Evolutionary conservation across 2,113 vertebrate genomes (phyloP).

Genomic region (Porphyrio hochstetteri): DNA sequence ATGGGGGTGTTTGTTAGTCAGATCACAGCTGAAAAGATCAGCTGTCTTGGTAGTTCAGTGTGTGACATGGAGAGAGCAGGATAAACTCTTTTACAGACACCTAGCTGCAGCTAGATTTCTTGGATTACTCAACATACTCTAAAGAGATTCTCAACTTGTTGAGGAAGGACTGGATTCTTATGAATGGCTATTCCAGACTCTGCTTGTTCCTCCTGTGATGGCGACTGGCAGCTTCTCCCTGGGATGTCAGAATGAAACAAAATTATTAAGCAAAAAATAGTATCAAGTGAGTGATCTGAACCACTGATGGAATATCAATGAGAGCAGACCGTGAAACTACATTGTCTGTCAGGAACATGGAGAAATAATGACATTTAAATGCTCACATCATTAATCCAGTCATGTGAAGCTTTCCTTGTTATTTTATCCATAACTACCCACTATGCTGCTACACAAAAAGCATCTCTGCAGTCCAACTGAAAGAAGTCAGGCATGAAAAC

Average conservation of each 20-base stretch:
- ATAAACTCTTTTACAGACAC: not conserved
- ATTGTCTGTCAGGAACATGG: not conserved
- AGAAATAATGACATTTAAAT: not conserved
- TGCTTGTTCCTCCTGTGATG: conserved; percentile 6
- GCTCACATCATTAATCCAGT: not conserved
- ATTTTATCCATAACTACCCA: not conserved
- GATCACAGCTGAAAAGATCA: not conserved
- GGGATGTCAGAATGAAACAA: conserved; percentile 5
- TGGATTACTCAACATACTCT: conserved; percentile 42
- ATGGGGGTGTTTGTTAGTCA: not conserved
- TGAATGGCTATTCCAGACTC: not conserved
- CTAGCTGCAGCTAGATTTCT: not conserved
- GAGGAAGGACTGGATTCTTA: not conserved
- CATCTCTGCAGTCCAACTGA: not conserved
- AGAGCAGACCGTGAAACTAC: not conserved
- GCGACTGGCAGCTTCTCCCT: conserved; percentile 48
- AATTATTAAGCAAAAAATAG: not conserved
- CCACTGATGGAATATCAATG: not conserved
- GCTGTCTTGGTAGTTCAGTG: not conserved
- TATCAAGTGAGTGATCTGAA: not conserved
- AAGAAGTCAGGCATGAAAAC: not conserved
- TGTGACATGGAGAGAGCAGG: not conserved
- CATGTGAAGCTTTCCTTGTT: not conserved
- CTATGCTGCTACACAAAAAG: not conserved
- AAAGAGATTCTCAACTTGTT: not conserved